These are phyloP conservation scores for Sebastolobus altivelis DNA, from an alignment of 2,797 vertebrate genomes.

Conservation along the genomic window DNA sequence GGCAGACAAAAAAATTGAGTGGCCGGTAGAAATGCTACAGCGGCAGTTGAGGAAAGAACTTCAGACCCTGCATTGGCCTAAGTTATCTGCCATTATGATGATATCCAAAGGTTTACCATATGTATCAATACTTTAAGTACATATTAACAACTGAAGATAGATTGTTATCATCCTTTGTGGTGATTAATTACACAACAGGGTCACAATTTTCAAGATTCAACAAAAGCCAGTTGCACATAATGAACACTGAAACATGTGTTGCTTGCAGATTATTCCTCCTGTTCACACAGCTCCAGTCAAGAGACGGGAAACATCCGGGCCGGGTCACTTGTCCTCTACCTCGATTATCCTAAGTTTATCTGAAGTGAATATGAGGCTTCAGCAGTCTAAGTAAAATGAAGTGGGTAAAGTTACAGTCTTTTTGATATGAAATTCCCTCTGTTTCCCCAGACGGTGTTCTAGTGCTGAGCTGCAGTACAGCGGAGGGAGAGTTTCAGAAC, in stretches of 20 bases:
- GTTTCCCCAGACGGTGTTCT: neutral
- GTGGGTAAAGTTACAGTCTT: neutral
- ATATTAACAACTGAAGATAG: neutral
- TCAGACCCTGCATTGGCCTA: neutral
- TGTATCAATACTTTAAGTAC: too few species aligned
- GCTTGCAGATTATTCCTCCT: slow-evolving; percentile 8
- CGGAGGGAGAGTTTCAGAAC: neutral
- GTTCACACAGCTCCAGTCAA: neutral
- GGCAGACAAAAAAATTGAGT: neutral
- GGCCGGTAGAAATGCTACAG: too few species aligned
- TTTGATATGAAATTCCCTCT: slow-evolving; percentile 3
- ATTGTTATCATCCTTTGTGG: neutral
- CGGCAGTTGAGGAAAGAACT: too few species aligned
- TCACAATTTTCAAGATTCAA: neutral
- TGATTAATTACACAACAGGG: too few species aligned
- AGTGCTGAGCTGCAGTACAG: neutral
- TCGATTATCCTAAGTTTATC: slow-evolving; percentile 1
- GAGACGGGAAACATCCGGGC: too few species aligned
- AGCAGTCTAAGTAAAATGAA: neutral
- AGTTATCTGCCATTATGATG: neutral
- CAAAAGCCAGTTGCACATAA: neutral
- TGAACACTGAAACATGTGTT: neutral
- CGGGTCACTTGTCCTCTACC: too few species aligned
- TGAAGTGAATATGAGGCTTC: neutral
- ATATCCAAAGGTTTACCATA: neutral